phyloP scores from a whole-genome alignment of 1,140 invertebrate genomes.

The Platorchestia sp. region DNA sequence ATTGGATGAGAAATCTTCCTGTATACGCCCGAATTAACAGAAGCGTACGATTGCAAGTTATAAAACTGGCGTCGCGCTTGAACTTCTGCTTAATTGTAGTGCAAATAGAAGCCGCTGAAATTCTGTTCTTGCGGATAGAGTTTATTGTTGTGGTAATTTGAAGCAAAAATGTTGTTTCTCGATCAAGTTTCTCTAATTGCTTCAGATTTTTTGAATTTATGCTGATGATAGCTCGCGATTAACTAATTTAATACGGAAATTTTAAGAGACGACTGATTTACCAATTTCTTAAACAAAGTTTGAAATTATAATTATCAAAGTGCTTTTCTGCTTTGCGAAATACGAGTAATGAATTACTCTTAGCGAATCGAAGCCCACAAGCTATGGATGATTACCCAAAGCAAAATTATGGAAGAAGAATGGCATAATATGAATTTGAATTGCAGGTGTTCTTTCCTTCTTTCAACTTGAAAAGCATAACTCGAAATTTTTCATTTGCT shows the following conservation, averaged over 20 bases:
- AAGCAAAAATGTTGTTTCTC: background rate
- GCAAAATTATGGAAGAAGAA: background rate
- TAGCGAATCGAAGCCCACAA: background rate
- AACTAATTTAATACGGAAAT: background rate
- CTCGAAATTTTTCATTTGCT: background rate
- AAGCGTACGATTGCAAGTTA: background rate
- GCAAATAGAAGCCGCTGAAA: background rate
- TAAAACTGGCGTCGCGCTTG: background rate
- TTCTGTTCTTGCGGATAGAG: background rate
- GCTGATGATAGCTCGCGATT: background rate
- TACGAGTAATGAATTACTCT: background rate
- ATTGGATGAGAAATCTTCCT: background rate
- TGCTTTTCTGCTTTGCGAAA: background rate
- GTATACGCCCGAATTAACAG: background rate
- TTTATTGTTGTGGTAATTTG: background rate
- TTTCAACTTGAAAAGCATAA: background rate
- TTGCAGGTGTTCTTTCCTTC: background rate
- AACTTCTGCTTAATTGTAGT: background rate
- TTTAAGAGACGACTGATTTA: too few species aligned
- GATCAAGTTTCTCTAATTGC: background rate
- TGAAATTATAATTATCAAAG: background rate
- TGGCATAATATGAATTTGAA: background rate
- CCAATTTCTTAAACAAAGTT: background rate
- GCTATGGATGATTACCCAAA: background rate
- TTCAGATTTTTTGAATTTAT: background rate